phyloP scores from a whole-genome alignment of 2,888 invertebrate genomes.

The Girardia tigrina region DNA sequence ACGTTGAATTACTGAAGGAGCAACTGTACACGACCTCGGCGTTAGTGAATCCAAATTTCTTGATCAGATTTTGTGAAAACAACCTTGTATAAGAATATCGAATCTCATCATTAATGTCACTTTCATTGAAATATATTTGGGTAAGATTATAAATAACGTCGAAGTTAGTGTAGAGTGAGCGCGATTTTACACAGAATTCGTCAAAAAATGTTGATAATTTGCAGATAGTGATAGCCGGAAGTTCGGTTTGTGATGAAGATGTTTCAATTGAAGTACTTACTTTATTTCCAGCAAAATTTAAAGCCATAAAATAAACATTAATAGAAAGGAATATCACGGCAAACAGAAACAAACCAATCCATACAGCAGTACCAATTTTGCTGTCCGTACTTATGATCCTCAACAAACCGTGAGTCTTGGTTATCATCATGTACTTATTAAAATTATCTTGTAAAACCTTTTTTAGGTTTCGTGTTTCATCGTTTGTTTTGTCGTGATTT shows the following conservation, averaged over 20 bases:
- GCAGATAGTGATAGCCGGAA: not conserved
- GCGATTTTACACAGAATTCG: not conserved
- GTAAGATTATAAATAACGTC: not conserved
- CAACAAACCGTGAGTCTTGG: conserved; percentile 11
- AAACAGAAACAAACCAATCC: not conserved
- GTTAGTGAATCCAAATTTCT: not conserved
- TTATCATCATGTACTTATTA: not conserved
- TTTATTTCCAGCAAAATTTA: not conserved
- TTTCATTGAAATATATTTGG: not conserved
- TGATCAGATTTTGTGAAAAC: not conserved
- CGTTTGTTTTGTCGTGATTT: not conserved
- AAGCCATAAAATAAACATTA: not conserved
- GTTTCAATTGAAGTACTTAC: not conserved
- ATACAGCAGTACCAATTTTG: not conserved
- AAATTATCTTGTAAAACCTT: not conserved
- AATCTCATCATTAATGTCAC: not conserved
- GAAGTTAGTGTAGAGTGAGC: not conserved
- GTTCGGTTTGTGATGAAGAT: not conserved
- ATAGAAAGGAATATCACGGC: not conserved
- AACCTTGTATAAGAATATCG: not conserved
- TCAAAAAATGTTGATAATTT: not conserved
- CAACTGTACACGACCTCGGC: not conserved
- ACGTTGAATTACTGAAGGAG: not conserved
- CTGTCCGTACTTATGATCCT: not conserved
- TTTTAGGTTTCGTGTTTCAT: not conserved